These are phyloP conservation scores for Pseudoatta argentina DNA, from an alignment of 1,140 invertebrate genomes.

Conservation along the genomic window DNA sequence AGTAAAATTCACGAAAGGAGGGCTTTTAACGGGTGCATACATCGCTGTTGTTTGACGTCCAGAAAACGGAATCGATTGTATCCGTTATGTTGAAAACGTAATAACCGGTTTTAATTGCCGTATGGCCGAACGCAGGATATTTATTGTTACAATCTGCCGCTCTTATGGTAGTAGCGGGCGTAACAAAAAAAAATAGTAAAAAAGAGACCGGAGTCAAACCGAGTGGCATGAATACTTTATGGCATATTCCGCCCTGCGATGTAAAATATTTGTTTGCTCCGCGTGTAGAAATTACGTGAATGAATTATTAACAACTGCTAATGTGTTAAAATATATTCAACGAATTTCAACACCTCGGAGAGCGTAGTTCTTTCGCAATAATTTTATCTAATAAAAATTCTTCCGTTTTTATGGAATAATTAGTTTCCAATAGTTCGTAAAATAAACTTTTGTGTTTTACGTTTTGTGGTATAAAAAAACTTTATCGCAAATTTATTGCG, in stretches of 20 bases:
- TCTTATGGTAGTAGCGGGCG: not conserved
- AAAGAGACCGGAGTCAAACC: not conserved
- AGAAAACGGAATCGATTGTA: not conserved
- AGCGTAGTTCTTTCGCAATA: not conserved
- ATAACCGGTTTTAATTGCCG: slow-evolving; percentile 32
- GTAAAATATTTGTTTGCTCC: slow-evolving; percentile 44
- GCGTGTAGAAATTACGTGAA: not conserved
- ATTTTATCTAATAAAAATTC: slow-evolving; percentile 42
- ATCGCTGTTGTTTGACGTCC: not conserved
- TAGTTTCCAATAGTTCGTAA: not conserved
- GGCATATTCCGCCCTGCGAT: not conserved
- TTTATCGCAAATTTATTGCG: not conserved
- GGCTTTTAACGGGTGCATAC: not conserved
- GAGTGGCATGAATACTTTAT: slow-evolving; percentile 26
- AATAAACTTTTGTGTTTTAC: slow-evolving; percentile 7
- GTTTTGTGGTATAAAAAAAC: slow-evolving; percentile 6
- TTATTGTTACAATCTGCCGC: slow-evolving; percentile 43
- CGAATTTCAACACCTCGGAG: not conserved
- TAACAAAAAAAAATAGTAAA: not conserved
- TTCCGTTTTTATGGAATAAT: not conserved
- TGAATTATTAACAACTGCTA: not conserved
- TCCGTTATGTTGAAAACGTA: not conserved
- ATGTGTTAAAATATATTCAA: slow-evolving; percentile 22
- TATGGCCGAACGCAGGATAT: slow-evolving; percentile 4
- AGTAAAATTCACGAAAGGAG: not conserved